Conservation (phyloP, 2,113 vertebrate species). For the Corapipo altera region DNA sequence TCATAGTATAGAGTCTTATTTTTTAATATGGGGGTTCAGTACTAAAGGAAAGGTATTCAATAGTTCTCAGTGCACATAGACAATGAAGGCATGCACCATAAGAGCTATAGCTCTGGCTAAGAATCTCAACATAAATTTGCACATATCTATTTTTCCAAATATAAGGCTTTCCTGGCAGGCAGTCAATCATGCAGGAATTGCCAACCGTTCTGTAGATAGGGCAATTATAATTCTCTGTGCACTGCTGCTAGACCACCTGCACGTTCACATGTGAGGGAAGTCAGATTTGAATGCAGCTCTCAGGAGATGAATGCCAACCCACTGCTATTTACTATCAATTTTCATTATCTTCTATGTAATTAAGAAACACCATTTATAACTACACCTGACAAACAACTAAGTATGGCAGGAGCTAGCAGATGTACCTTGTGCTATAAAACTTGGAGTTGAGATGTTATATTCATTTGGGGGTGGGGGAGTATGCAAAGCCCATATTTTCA, state of each 20-base stretch:
- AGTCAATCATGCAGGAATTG: slow-evolving; percentile 44
- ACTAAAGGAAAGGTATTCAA: not conserved
- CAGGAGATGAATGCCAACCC: slow-evolving; percentile 19
- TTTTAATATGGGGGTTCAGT: not conserved
- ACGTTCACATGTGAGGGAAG: not conserved
- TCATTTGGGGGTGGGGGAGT: not conserved
- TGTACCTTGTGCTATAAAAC: not conserved
- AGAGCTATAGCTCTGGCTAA: slow-evolving; percentile 12
- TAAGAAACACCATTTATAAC: not conserved
- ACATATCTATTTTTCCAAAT: slow-evolving; percentile 36
- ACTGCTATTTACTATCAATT: not conserved
- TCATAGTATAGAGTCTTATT: not conserved
- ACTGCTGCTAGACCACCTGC: slow-evolving; percentile 28
- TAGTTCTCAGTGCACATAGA: not conserved
- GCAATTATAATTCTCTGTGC: slow-evolving; percentile 37
- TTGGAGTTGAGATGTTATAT: not conserved
- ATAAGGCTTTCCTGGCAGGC: slow-evolving; percentile 37
- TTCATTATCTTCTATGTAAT: not conserved
- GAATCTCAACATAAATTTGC: not conserved
- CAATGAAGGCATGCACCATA: not conserved
- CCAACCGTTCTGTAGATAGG: not conserved
- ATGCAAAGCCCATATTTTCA: not conserved
- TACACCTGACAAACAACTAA: not conserved
- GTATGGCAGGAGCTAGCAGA: not conserved
- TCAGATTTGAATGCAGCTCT: not conserved